These are phyloP conservation scores for Altica lythri DNA, from an alignment of 2,888 invertebrate species.

Conservation along the genomic window DNA sequence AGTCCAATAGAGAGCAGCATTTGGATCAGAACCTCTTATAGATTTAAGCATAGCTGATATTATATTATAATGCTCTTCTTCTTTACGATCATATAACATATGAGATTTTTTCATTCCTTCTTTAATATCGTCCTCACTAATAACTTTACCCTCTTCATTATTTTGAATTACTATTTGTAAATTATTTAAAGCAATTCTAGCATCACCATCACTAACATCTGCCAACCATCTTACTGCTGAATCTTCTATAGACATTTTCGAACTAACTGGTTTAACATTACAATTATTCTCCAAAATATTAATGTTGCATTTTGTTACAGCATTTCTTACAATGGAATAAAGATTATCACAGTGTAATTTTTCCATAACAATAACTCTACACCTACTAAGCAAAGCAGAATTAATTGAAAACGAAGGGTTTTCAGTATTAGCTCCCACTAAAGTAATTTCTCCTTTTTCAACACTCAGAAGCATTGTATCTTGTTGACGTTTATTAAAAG, in stretches of 20 bases:
- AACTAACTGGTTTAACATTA: no score
- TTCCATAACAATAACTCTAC: slow-evolving; percentile 75
- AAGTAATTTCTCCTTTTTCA: slow-evolving; percentile 76
- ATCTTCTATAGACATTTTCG: slow-evolving; percentile 58
- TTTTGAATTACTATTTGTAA: slow-evolving; percentile 72
- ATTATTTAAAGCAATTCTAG: slow-evolving; percentile 76
- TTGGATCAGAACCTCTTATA: slow-evolving; percentile 78
- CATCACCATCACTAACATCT: slow-evolving; percentile 81
- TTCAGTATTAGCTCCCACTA: slow-evolving; percentile 85
- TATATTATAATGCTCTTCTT: slow-evolving; percentile 83
- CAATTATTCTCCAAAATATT: slow-evolving; percentile 38
- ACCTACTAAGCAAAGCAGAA: slow-evolving; percentile 77
- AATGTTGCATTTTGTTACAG: slow-evolving; percentile 57
- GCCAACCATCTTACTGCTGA: slow-evolving; percentile 72
- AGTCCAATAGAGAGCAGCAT: slow-evolving; percentile 82
- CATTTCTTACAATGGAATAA: slow-evolving; percentile 65
- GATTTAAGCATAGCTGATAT: slow-evolving; percentile 85
- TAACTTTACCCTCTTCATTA: slow-evolving; percentile 55
- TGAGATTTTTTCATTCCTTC: slow-evolving; percentile 78
- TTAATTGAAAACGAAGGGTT: slow-evolving; percentile 87
- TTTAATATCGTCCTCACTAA: slow-evolving; percentile 70
- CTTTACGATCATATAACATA: slow-evolving; percentile 75
- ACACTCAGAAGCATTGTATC: slow-evolving; percentile 80
- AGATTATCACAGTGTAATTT: slow-evolving; percentile 68
- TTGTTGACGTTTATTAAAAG: slow-evolving; percentile 84